These are phyloP conservation scores for Falco rusticolus DNA, from an alignment of 2,797 vertebrate species.

Conservation along the genomic window DNA sequence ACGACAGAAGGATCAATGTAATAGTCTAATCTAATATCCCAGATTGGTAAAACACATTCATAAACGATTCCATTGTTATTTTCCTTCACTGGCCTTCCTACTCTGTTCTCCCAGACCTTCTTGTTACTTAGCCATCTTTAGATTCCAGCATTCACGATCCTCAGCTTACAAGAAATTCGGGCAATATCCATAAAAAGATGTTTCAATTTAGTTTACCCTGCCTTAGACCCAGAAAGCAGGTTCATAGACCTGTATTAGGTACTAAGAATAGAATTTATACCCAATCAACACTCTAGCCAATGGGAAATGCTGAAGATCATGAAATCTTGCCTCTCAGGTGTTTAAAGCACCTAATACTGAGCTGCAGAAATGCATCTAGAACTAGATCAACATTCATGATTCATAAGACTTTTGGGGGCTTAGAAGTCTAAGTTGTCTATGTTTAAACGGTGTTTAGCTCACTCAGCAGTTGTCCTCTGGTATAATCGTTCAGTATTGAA, in stretches of 20 bases:
- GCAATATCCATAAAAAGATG: slow-evolving; percentile 53
- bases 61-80: not conserved
- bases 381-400: not conserved
- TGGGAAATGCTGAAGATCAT: not conserved
- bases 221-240: slow-evolving; percentile 15
- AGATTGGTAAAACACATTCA: not conserved
- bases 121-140: not conserved
- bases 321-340: not conserved
- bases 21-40: not conserved
- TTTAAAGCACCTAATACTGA: not conserved
- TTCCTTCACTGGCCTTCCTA: not conserved
- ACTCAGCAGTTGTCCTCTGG: not conserved
- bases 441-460: not conserved
- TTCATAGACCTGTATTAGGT: slow-evolving; percentile 21
- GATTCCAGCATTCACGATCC: not conserved
- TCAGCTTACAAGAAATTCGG: slow-evolving; percentile 36
- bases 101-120: not conserved
- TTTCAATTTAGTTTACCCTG: slow-evolving; percentile 27
- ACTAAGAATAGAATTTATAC: slow-evolving; percentile 29
- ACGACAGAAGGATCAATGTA: not conserved
- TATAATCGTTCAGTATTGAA: not conserved
- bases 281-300: not conserved
- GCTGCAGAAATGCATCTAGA: not conserved
- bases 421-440: not conserved
- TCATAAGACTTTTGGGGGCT: fast-evolving